Base-by-base conservation (phyloP, 2,888 invertebrate species). In the Scaptomyza reducta region DNA sequence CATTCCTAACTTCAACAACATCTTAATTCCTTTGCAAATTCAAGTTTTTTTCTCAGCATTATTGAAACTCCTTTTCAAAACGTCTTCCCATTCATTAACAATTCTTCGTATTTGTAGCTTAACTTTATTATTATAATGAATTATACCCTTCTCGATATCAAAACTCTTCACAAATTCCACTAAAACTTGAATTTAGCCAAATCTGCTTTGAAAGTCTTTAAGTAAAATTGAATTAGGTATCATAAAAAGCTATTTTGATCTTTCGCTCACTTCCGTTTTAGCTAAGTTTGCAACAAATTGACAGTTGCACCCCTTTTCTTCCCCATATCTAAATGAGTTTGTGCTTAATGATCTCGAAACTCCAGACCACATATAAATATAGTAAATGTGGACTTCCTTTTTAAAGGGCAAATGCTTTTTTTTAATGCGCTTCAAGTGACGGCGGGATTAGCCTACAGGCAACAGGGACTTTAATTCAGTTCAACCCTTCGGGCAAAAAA, bases 371-470 rank as follows among this genome's bases (percentile, higher is more conserved):
- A 61, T n/a, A 63, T 56, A 78, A 79, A 79, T 70, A 35, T 29
- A 47, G 35, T 50, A 81, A 82, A 84, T 74, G 47, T 66, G 55
- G 50, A 79, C 82, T 81, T 82, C 82, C 82, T 84, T 73, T 76
- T 75, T 77, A 67, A 46, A 49, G 62, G 45, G 63, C 49, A 64
- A 57, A 70, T 73, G 63, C 57, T 58, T 65, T 69, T 46, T 22
- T 31, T 31, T 29, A 64, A 50, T 73, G 56, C 53, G 40, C 40
- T 55, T 9, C 63, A 58, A 75, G 53, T 64, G 57, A 45, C 42
- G 42, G 18, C 41, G 53, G 56, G 42, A 55, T 61, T 61, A 70
- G 75, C 61, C 16, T 50, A 31, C 13, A 33, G 47, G 47, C 18
- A 9, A 7, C 45, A 31, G 57, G 46, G 40, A 59, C 38, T 54